Evolutionary conservation across 2,888 invertebrate species (phyloP).

Genomic region (Altica lythri): DNA sequence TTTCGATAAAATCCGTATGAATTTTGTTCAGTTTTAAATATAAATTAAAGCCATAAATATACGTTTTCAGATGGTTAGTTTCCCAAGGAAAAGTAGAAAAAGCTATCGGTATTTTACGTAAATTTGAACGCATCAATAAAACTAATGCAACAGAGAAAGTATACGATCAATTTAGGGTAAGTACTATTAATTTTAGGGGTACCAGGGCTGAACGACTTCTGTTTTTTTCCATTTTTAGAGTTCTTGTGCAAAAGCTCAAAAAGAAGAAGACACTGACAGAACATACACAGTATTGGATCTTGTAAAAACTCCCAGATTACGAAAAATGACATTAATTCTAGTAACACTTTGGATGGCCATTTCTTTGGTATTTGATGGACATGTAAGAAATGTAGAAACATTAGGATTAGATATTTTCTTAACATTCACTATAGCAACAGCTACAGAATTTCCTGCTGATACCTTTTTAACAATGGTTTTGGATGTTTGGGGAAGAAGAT

Average conservation of each 20-base stretch:
- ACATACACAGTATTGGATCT: conserved; percentile 81
- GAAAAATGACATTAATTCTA: conserved; percentile 76
- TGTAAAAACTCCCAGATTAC: conserved; percentile 76
- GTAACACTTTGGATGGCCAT: conserved; percentile 90
- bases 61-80: conserved; percentile 78
- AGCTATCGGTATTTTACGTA: conserved; percentile 76
- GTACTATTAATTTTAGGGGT: conserved; percentile 40
- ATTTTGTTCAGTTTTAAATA: no score
- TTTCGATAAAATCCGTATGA: no score
- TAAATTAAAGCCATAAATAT: no score
- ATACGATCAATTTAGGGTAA: conserved; percentile 75
- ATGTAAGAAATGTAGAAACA: conserved; percentile 85
- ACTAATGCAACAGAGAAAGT: conserved; percentile 74
- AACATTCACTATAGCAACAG: conserved; percentile 82
- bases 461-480: conserved; percentile 77
- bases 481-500: conserved; percentile 82
- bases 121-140: conserved; percentile 79
- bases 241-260: conserved; percentile 69
- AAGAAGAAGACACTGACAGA: conserved; percentile 71
- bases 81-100: conserved; percentile 83
- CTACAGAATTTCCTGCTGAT: conserved; percentile 84
- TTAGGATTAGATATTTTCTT: conserved; percentile 81
- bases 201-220: neutral
- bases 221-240: conserved; percentile 55
- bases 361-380: conserved; percentile 85